Evolutionary conservation across 2,113 vertebrate genomes (phyloP).

Genomic region (Daubentonia madagascariensis): DNA sequence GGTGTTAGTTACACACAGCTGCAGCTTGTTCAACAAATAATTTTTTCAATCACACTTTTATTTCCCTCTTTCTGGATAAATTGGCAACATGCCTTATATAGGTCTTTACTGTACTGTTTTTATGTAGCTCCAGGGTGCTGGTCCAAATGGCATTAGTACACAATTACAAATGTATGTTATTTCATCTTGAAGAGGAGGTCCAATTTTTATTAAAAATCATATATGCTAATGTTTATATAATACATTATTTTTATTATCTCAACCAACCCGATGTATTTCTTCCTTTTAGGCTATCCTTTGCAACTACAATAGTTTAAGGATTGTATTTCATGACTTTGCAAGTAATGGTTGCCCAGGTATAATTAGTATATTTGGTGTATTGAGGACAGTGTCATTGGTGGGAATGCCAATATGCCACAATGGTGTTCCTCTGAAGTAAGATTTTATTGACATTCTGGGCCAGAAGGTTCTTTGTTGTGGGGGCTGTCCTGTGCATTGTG

Average conservation of each 20-base stretch:
- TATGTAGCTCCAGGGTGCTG: background rate
- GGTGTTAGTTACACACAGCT: slow-evolving; percentile 37
- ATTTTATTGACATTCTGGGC: background rate
- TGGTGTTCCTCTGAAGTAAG: background rate
- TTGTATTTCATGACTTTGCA: background rate
- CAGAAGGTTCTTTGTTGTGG: background rate
- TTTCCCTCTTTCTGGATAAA: background rate
- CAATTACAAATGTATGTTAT: background rate
- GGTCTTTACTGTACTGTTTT: slow-evolving; percentile 27
- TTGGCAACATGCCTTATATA: background rate
- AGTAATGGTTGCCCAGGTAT: rapidly evolving
- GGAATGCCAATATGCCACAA: background rate
- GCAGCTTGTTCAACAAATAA: background rate
- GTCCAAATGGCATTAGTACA: background rate
- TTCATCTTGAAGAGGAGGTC: background rate
- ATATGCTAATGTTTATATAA: background rate
- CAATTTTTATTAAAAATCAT: background rate
- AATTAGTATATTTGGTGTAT: background rate
- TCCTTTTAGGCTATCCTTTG: background rate
- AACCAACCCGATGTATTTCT: background rate
- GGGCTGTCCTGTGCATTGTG: background rate
- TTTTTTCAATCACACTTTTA: background rate
- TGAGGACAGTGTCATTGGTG: background rate
- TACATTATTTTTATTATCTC: background rate
- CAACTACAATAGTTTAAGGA: background rate